Percentiles rank a stretch among this genome's conserved stretches.
phyloP scores from a whole-genome alignment of 2,888 invertebrate species.

The Melolontha melolontha region DNA sequence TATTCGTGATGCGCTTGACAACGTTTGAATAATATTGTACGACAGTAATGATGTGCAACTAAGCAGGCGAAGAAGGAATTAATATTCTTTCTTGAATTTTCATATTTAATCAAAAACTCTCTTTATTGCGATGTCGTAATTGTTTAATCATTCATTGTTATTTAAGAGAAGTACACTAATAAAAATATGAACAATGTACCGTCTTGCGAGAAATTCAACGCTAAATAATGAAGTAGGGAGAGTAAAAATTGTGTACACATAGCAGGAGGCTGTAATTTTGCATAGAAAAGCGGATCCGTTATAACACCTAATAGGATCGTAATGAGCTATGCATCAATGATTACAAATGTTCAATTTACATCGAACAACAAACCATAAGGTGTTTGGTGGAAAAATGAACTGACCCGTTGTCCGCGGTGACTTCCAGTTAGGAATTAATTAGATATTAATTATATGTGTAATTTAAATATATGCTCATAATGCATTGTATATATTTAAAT shows the following conservation, averaged over 20 bases:
- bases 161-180: no score
- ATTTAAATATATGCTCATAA: conserved; percentile 42
- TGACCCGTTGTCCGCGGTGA: conserved; percentile 42
- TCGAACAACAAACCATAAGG: conserved; percentile 39
- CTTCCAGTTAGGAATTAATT: conserved; percentile 50
- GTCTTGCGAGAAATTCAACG: neutral
- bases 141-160: no score
- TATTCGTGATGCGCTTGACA: no score
- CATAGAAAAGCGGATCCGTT: conserved; percentile 50
- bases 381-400: conserved; percentile 36
- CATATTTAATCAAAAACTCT: no score
- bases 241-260: neutral
- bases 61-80: no score
- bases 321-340: conserved; percentile 52
- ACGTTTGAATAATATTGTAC: no score
- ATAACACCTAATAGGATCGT: conserved; percentile 49
- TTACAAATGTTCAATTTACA: conserved; percentile 44
- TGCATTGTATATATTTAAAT: conserved; percentile 39
- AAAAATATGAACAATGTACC: no score
- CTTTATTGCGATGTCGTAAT: no score
- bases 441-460: conserved; percentile 48
- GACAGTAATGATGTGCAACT: no score
- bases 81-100: no score
- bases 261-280: conserved; percentile 46
- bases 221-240: neutral